Conservation (phyloP, 2,888 invertebrate genomes). For the Colostygia pectinataria region DNA sequence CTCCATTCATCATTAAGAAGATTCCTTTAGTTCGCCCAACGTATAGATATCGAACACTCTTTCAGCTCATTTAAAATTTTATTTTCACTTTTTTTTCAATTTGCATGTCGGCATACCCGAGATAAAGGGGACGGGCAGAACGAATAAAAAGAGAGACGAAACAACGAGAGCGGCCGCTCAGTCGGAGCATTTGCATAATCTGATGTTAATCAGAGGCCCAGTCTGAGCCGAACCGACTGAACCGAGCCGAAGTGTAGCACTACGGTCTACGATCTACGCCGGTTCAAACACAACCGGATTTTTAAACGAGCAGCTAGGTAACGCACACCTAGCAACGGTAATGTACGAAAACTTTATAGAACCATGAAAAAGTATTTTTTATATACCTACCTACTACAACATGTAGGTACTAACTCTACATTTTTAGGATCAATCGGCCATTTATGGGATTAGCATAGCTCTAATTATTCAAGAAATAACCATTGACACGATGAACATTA, state of each 20-base stretch:
- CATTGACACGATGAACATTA: background rate
- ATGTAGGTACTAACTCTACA: too few species aligned
- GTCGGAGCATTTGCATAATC: conserved; percentile 80
- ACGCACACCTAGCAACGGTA: conserved; percentile 18
- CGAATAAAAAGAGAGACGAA: conserved; percentile 72
- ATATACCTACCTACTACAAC: too few species aligned
- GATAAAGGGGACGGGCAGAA: conserved; percentile 73
- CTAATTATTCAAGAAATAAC: background rate
- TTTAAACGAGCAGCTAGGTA: too few species aligned
- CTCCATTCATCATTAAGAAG: conserved; percentile 73
- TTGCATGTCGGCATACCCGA: conserved; percentile 76
- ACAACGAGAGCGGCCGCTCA: conserved; percentile 77
- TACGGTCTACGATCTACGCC: conserved; percentile 14
- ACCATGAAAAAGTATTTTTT: too few species aligned
- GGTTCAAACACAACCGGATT: conserved; percentile 19
- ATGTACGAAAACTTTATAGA: background rate
- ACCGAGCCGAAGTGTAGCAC: conserved; percentile 26
- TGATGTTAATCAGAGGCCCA: conserved; percentile 80
- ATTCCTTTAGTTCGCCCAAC: conserved; percentile 65
- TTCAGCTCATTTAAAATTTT: conserved; percentile 75
- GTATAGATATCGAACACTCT: conserved; percentile 75
- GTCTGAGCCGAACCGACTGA: conserved; percentile 30
- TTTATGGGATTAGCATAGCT: too few species aligned
- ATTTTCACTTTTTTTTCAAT: conserved; percentile 61
- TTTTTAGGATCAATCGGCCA: too few species aligned